Conservation (phyloP, 64 coral and sea anemone genomes). For the Actinia tenebrosa region DNA sequence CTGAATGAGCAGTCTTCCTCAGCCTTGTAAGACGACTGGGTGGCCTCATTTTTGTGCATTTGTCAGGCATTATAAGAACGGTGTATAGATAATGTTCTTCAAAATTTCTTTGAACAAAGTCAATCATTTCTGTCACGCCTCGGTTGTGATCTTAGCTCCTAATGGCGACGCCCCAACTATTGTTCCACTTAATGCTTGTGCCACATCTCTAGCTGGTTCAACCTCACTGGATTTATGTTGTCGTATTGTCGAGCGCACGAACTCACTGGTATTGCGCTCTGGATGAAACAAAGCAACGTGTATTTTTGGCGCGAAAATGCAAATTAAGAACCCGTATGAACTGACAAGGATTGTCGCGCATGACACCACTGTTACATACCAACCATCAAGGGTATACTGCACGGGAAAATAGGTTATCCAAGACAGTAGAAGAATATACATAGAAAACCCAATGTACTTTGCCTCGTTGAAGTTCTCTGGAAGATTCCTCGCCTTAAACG, state of each 20-base stretch:
- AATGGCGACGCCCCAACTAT: neutral
- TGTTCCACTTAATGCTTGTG: neutral
- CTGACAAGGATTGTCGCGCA: conserved; percentile 58
- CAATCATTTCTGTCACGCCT: neutral
- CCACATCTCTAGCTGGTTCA: neutral
- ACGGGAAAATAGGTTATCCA: conserved; percentile 66
- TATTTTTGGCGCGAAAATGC: conserved; percentile 52
- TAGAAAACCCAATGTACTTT: conserved; percentile 58
- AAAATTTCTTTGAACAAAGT: neutral
- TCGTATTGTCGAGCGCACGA: conserved; percentile 31
- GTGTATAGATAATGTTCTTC: no score
- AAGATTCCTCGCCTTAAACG: conserved; percentile 61
- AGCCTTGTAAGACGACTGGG: no score
- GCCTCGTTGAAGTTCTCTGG: conserved; percentile 76
- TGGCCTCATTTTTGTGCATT: no score
- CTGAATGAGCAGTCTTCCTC: no score
- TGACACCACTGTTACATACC: conserved; percentile 63
- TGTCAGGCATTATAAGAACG: no score
- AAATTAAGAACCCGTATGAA: conserved; percentile 49
- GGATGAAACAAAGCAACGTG: conserved; percentile 46
- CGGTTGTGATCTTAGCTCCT: neutral
- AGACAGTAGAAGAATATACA: conserved; percentile 59
- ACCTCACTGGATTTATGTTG: conserved; percentile 14
- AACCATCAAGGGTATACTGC: conserved; percentile 36
- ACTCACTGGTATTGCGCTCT: conserved; percentile 44